Evolutionary conservation across 2,113 vertebrate species (phyloP).

Genomic region (Gasterosteus nipponicus): DNA sequence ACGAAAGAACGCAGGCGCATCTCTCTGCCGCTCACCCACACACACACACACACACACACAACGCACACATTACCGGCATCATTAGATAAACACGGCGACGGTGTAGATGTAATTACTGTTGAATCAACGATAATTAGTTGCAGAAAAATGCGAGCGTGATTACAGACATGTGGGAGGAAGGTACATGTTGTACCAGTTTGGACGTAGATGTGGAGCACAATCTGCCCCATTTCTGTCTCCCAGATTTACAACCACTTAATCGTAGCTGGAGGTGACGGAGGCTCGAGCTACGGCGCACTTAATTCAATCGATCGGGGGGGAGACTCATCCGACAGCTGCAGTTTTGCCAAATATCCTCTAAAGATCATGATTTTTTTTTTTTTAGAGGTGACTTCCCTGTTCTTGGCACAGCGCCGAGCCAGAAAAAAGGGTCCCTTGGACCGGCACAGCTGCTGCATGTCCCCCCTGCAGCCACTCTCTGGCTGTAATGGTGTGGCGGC

Average conservation of each 20-base stretch:
- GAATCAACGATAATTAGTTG: constrained; percentile 53
- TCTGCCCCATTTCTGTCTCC: constrained; percentile 31
- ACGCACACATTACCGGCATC: constrained; percentile 13
- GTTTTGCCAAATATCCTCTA: constrained; percentile 1
- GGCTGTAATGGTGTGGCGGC: constrained; percentile 31
- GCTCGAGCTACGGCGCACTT: constrained; percentile 1
- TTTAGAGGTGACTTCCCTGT: constrained; percentile 23
- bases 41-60: constrained; percentile 10
- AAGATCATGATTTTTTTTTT: constrained; percentile 8
- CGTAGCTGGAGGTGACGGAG: constrained; percentile 16
- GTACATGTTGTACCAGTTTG: constrained; percentile 48
- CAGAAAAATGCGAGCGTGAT: constrained; percentile 35
- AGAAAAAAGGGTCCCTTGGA: not conserved
- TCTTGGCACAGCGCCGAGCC: constrained; percentile 9
- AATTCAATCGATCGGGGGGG: not conserved
- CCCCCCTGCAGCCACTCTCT: constrained; percentile 11
- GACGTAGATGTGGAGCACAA: constrained; percentile 38
- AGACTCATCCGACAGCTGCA: not conserved
- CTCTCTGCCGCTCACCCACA: constrained; percentile 8
- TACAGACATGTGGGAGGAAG: constrained; percentile 12
- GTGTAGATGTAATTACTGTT: constrained; percentile 56
- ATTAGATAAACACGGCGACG: constrained; percentile 54
- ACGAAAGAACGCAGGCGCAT: constrained; percentile 22
- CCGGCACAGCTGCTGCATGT: constrained; percentile 2
- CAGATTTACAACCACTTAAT: constrained; percentile 33